Evolutionary conservation across 1,140 invertebrate species (phyloP), one percentile per base, ranked within the genome.

Genomic region (Rhyacophila brunnea): DNA sequence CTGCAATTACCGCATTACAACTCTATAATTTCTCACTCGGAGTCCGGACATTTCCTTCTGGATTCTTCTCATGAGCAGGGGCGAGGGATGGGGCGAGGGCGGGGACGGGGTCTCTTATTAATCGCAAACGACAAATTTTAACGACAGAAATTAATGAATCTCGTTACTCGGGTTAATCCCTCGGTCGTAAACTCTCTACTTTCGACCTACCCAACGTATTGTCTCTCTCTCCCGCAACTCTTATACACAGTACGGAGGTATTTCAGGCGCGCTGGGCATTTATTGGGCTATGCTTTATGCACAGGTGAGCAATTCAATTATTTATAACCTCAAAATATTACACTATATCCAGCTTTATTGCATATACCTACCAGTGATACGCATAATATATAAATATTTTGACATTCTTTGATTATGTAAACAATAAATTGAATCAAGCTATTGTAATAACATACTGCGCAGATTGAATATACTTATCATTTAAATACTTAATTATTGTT

Each of bases 61-160:
- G 18, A 50, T 52, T 40, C 49, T 48, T 28, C 40, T 48, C 50
- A 15, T 17, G 44, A 15, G 45, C 52, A n/a, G 38, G 20, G 19
- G 57, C 66, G 66, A 10, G 43, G 17, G 38, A 40, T 3, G 10
- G 43, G 7, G 43, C 28, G 49, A 2, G 58, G 65, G 66, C 7
- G 36, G 15, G 52, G 50, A 5, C 68, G 73, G 74, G 70, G 71
- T 71, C 73, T 72, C 75, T 78, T 79, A 79, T 79, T 79, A 78
- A 79, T 79, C 72, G 77, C 74, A 75, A 77, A 78, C 75, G 74
- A 78, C 77, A 79, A 79, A 79, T 79, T 79, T 79, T 79, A 79
- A 79, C 77, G 76, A 79, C 77, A 79, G 75, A 73, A 78, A 79
- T 78, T 79, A 79, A 79, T 79, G 76, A 78, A 76, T 78, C 77